phyloP scores from a whole-genome alignment of 2,113 vertebrate genomes.

The Salvelinus namaycush region DNA sequence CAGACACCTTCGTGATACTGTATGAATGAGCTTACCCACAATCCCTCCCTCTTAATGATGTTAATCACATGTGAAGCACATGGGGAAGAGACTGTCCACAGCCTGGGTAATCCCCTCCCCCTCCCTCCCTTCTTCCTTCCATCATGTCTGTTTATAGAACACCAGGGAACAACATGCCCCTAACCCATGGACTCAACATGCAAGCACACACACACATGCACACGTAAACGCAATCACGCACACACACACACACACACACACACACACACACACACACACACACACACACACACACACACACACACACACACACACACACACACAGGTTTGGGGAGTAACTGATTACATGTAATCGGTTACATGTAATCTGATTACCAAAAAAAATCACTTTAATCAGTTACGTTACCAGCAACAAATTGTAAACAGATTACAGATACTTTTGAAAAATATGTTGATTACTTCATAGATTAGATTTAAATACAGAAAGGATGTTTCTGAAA shows the following conservation, averaged over 20 bases:
- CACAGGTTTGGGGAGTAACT: neutral
- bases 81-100: neutral
- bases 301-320: neutral
- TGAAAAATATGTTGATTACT: too few species aligned
- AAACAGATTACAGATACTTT: too few species aligned
- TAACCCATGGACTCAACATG: neutral
- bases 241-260: neutral
- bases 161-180: neutral
- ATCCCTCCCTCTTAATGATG: neutral
- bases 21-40: neutral
- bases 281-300: neutral
- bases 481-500: constrained; percentile 4
- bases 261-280: neutral
- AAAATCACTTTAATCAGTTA: too few species aligned
- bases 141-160: constrained; percentile 21
- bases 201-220: neutral
- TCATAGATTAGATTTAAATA: too few species aligned
- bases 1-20: too few species aligned
- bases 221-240: neutral
- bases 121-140: neutral
- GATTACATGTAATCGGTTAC: too few species aligned
- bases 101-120: neutral
- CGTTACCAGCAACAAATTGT: too few species aligned
- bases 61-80: neutral
- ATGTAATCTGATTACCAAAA: too few species aligned